Conservation (phyloP, 2,888 invertebrate species). For the Drosophila paracracens region DNA sequence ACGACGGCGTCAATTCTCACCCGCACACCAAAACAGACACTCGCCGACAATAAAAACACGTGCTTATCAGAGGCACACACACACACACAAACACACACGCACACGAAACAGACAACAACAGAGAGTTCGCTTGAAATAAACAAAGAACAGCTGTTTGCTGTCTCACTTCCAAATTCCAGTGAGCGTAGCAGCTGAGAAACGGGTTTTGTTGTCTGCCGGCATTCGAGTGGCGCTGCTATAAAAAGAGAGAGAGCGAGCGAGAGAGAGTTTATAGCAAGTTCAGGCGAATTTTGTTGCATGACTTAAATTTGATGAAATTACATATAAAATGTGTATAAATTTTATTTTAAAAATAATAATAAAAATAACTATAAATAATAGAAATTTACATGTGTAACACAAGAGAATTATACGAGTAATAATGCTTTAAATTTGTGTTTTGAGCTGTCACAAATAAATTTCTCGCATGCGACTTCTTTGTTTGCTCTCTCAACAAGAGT, state of each 20-base stretch:
- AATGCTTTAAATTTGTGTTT: neutral
- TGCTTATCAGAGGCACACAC: conserved; percentile 65
- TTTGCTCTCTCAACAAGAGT: conserved; percentile 19
- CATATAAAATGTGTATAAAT: neutral
- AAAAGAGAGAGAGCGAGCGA: conserved; percentile 24
- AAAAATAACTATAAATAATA: neutral
- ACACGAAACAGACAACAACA: conserved; percentile 44
- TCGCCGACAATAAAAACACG: conserved; percentile 65
- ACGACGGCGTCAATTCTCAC: conserved; percentile 50
- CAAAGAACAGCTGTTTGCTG: conserved; percentile 75
- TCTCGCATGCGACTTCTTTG: conserved; percentile 64
- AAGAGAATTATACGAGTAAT: neutral
- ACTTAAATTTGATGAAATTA: neutral
- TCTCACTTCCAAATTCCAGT: conserved; percentile 49
- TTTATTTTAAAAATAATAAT: neutral
- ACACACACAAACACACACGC: conserved; percentile 9
- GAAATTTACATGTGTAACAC: neutral
- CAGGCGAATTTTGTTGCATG: conserved; percentile 1
- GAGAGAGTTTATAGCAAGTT: conserved; percentile 56
- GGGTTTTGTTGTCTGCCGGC: conserved; percentile 48
- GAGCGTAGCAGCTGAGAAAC: conserved; percentile 50
- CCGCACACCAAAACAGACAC: conserved; percentile 46
- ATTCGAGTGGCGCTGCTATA: conserved; percentile 55
- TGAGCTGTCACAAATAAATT: neutral
- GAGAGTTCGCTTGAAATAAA: conserved; percentile 74